A percentile compares a stretch with the other conserved stretches of the same genome.
These are phyloP conservation scores for Sarcophaga subvicina DNA, from an alignment of 2,888 invertebrate species.

Conservation along the genomic window DNA sequence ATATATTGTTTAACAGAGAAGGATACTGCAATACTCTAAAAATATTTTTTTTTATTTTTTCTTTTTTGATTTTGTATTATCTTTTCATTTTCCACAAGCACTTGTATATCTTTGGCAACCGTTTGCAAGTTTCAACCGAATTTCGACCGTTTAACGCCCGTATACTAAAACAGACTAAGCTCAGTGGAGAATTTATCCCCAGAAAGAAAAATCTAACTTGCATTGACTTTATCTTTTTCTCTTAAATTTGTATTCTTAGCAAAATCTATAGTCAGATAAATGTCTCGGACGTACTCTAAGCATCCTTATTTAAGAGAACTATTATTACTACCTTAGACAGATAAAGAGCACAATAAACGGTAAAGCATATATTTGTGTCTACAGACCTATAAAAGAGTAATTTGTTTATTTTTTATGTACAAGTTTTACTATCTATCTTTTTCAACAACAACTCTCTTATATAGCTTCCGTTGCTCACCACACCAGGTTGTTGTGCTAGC, in stretches of 20 bases:
- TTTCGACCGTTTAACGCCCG: constrained; percentile 82
- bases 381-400: background rate
- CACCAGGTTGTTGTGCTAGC: background rate
- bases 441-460: background rate
- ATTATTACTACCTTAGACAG: background rate
- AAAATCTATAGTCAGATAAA: background rate
- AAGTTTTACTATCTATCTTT: background rate
- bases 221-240: constrained; percentile 50
- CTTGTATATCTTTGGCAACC: constrained; percentile 43
- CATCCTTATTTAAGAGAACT: constrained; percentile 52
- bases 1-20: background rate
- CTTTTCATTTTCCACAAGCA: constrained; percentile 56
- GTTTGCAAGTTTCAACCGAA: constrained; percentile 65
- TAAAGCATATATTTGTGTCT: background rate
- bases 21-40: constrained; percentile 18
- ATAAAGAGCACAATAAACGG: background rate
- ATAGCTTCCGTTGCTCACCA: constrained; percentile 46
- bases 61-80: constrained; percentile 9
- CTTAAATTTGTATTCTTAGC: constrained; percentile 23
- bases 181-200: constrained; percentile 78
- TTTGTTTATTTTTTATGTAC: background rate
- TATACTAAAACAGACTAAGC: constrained; percentile 81
- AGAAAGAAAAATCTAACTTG: constrained; percentile 70
- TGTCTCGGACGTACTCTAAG: background rate
- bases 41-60: background rate